Evolutionary conservation across 1,140 invertebrate genomes (phyloP).

Genomic region (Bombus polaris): DNA sequence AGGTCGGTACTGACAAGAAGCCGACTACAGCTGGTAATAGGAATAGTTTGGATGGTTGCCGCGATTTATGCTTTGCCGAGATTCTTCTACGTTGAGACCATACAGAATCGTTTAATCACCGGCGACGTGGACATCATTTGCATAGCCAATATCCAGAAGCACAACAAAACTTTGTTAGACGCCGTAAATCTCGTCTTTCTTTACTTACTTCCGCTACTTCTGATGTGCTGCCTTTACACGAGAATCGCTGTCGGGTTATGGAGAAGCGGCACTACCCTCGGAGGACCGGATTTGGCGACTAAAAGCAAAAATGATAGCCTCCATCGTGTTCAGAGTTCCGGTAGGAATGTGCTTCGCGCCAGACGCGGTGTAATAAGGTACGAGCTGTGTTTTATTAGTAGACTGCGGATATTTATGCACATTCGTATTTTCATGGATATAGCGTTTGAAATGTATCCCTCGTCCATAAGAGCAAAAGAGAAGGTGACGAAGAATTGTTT

Average conservation of each 20-base stretch:
- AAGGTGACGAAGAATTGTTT: too few species aligned
- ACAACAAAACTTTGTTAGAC: conserved; percentile 89
- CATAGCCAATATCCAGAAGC: conserved; percentile 87
- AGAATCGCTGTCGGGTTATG: conserved; percentile 89
- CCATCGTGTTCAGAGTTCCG: conserved; percentile 85
- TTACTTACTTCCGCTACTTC: conserved; percentile 88
- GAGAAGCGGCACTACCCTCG: conserved; percentile 82
- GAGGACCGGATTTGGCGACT: conserved; percentile 49
- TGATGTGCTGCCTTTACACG: conserved; percentile 88
- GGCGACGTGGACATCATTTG: conserved; percentile 88
- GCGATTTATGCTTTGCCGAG: conserved; percentile 90
- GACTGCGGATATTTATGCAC: neutral
- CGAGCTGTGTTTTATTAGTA: neutral
- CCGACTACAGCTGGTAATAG: conserved; percentile 87
- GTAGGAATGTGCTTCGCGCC: conserved; percentile 87
- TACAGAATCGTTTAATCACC: conserved; percentile 84
- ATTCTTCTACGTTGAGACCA: conserved; percentile 88
- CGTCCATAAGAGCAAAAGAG: too few species aligned
- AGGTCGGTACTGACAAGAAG: conserved; percentile 89
- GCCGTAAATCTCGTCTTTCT: conserved; percentile 90
- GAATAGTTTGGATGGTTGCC: conserved; percentile 89
- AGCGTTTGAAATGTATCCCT: too few species aligned
- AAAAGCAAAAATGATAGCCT: conserved; percentile 65
- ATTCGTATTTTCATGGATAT: neutral
- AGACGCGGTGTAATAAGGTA: conserved; percentile 86